Evolutionary conservation across 2,888 invertebrate genomes (phyloP), one percentile per base, ranked within the genome.

Genomic region (Mesorhabditis belari): DNA sequence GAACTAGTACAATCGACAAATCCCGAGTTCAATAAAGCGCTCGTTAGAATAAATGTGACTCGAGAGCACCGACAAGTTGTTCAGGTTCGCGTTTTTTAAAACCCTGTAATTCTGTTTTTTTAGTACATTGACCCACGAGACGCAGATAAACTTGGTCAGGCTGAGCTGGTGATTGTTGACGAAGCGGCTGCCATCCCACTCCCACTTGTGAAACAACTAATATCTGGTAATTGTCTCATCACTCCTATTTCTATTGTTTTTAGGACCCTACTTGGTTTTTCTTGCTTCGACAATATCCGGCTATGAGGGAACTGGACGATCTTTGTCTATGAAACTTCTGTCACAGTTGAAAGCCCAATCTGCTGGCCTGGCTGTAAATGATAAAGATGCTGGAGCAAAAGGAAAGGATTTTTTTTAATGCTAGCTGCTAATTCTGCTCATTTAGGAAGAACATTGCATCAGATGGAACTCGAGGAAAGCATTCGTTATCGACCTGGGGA

Each of bases 141-240:
- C 82, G 88, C 89, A 54, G 87, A 89, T 62, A 88, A 91, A 65
- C 85, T 98, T 29, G 88, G 90, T 6, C 93, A 94, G 67, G 94
- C 95, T 0, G 96, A 98, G 82, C 83, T 99, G 49, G 86, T 98
- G 29, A 88, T 98, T 0, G 94, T 98, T 61, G 98, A 99, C 82
- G 98, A 99, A 83, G 98, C 98, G 2, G 98, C 98, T 0, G 98
- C 98, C 5, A 98, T 99, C 72, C 98, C 98, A 0, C 84, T 98
- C 62, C 90, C 91, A 0, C 87, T 90, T 75, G 94, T 99, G 0
- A 90, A 91, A 70, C 65, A 74, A 21, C 68, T 80, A 4, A 80
- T 80, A 49, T 62, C 70, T 9, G 77, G 78, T 72, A 35, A 35
- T 50, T 21, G 49, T 5, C 19, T 12, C 49, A 49, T 23, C 12